Evolutionary conservation across 2,888 invertebrate genomes (phyloP), one percentile per base, ranked within the genome.

Genomic region (Scaptodrosophila latifasciaeformis): DNA sequence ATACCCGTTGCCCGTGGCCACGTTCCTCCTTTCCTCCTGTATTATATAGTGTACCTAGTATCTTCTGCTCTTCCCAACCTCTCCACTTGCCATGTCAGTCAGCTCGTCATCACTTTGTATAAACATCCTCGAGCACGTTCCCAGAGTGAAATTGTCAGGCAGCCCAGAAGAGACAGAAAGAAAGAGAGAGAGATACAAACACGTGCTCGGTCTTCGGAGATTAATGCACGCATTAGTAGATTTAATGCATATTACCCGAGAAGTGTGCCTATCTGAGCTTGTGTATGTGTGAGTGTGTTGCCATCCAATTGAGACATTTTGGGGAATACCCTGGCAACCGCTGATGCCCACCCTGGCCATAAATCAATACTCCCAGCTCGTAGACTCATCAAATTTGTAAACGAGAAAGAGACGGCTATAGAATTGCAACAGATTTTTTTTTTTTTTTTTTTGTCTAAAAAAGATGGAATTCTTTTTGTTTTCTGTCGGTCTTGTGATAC

Each of bases 181-280:
- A n/a, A n/a, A n/a, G n/a, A n/a, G n/a, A n/a, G n/a, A 29, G 18
- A 30, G 21, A 63, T 54, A 65, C 65, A 55, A 80, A 72, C 83
- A 82, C 83, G 82, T 82, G 82, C 83, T 76, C 62, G 59, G 79
- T 67, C 81, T 71, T 77, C 63, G 56, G 77, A 83, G 85, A 85
- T 84, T 85, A 85, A 84, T 83, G 84, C 75, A 77, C 81, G 85
- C 84, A 84, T 85, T 85, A 84, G 84, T 81, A 76, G 81, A 83
- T 49, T 62, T 24, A 12, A 12, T 19, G 18, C 19, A 39, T 39
- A 17, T 19, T 18, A 10, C 5, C 6, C 2, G 39, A 21, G 19
- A 24, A 18, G 17, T 40, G 13, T 37, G 53, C 27, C 18, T 37
- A 39, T 49, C 54, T 46, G 47, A 21, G 29, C 24, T 54, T 27